Percentiles rank a stretch among this genome's conserved stretches.
These are phyloP conservation scores for Lithophane semibrunnea DNA, from an alignment of 2,888 invertebrate species.

Conservation along the genomic window DNA sequence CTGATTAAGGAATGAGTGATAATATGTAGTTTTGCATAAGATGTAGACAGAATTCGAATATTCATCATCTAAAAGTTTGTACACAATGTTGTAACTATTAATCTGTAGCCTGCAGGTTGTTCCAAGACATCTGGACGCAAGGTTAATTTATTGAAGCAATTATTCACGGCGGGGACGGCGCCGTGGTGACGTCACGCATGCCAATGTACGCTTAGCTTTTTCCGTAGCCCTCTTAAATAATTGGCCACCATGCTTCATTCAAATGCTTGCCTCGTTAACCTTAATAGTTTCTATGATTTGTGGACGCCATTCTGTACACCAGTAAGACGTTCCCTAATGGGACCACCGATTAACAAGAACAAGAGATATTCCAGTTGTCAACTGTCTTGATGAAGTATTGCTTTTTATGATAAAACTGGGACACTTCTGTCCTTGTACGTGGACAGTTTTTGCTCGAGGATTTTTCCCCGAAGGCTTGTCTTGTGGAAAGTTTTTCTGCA, in stretches of 20 bases:
- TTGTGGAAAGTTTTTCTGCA: slow-evolving; percentile 57
- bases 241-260: slow-evolving; percentile 71
- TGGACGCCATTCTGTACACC: slow-evolving; percentile 61
- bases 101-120: slow-evolving; percentile 71
- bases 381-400: slow-evolving; percentile 62
- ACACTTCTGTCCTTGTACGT: slow-evolving; percentile 52
- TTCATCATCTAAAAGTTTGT: slow-evolving; percentile 21
- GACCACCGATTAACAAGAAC: slow-evolving; percentile 66
- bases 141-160: slow-evolving; percentile 79
- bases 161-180: slow-evolving; percentile 71
- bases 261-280: slow-evolving; percentile 74
- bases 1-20: slow-evolving; percentile 16
- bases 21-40: background rate
- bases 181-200: slow-evolving; percentile 71
- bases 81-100: slow-evolving; percentile 67
- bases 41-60: slow-evolving; percentile 1
- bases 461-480: slow-evolving; percentile 61
- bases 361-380: slow-evolving; percentile 61
- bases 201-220: slow-evolving; percentile 71
- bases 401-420: slow-evolving; percentile 66
- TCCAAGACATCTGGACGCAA: slow-evolving; percentile 76
- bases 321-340: slow-evolving; percentile 63
- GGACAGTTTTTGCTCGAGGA: slow-evolving; percentile 58
- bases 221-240: slow-evolving; percentile 65
- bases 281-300: slow-evolving; percentile 76